Evolutionary conservation across 2,113 vertebrate genomes (phyloP), one percentile per base, ranked within the genome.

Genomic region (Taurulus bubalis): DNA sequence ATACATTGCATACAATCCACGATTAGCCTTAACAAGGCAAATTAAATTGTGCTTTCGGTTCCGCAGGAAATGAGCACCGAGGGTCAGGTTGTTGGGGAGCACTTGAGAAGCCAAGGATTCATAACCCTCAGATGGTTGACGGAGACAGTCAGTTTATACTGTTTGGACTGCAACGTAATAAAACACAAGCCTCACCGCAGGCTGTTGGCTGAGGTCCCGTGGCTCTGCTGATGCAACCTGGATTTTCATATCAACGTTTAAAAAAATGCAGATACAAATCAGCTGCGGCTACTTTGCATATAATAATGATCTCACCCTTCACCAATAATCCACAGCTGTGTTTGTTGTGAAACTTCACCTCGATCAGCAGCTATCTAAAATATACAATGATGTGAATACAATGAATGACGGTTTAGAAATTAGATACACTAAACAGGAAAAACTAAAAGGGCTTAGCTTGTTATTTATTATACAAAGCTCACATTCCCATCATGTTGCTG

Each of bases 11-110:
- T 40, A 59, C 81, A 65, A 84, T 85, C 80, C 78, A 63, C 80
- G 58, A 80, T 75, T 38, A 60, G 45, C 62, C 49, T 59, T 85
- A 85, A 89, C 4, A 28, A 86, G 85, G 63, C 45, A 68, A 86
- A 86, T 87, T 62, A 83, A 86, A 84, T 58, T 14, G 45, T 47
- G 49, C 71, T 66, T 84, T 86, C 58, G 49, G 68, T 71, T 83
- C 56, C 14, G 28, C 77, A 80, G 88, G 86, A 91, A 90, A 87
- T 32, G 68, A 78, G 72, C 77, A 51, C 16, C 16, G 47, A 78
- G 55, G 62, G 70, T 72, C 36, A 47, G 24, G 64, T 32, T 28
- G 63, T 59, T 26, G 10, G 38, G 10, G 49, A 38, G 56, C 18
- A 63, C 75, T 28, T 14, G 30, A 24, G 8, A 68, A 67, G 56